Base-by-base conservation (phyloP, 1,140 invertebrate genomes). In the Stegodyphus dumicola region DNA sequence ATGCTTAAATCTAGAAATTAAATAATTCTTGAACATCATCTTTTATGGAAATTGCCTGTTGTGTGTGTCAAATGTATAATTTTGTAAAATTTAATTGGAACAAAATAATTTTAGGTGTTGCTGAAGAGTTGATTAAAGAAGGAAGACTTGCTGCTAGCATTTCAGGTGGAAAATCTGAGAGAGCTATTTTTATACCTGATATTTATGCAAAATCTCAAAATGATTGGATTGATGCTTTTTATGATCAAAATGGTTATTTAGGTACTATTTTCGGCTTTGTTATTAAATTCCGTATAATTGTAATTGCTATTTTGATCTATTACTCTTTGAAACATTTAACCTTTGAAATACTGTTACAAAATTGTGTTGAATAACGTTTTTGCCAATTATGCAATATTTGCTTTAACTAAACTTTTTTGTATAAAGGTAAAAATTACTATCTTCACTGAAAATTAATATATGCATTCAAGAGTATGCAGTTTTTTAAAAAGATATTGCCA, bases 191-290 rank as follows among this genome's bases (percentile, higher is more conserved):
- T 91, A 94, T 98, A 77, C 98, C 98, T 76, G 93, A 95, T 87
- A 94, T 97, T 88, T 98, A 98, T 90, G 94, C 95, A 5, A 96
- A 95, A 90, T 94, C 93, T 88, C 95, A 97, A 90, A 94, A 92
- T 89, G 95, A 98, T 88, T 99, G 96, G 96, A 95, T 98, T 1
- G 93, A 95, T 87, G 95, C 93, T 87, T 99, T 98, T 91, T 98
- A 95, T 89, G 96, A 94, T 90, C 96, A 98, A 90, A 99, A 99
- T 92, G 95, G 95, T 87, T 99, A 99, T 90, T 91, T 99, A 80
- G 94, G 94, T 94, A 89, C 89, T 70, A 66, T 66, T n/a, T 51
- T 60, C 56, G 2, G 56, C 56, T 2, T 60, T 60, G 2, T 60
- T 60, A 60, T 60, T 60, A 60, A 60, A 60, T 10, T 60, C 15